These are phyloP conservation scores for Nyctalus aviator DNA, from an alignment of 2,797 vertebrate genomes.

Conservation along the genomic window DNA sequence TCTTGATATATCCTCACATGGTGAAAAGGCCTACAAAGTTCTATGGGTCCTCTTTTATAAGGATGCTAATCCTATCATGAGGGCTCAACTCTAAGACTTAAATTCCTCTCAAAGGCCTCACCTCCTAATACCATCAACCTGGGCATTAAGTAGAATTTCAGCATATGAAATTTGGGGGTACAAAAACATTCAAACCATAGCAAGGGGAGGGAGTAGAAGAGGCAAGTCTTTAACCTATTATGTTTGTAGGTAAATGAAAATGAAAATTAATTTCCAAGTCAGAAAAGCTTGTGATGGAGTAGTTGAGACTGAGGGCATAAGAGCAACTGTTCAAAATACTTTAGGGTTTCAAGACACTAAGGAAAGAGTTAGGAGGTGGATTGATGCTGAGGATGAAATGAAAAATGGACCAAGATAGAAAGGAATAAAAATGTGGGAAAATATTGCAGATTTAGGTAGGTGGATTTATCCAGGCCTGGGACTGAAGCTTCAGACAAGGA, in stretches of 20 bases:
- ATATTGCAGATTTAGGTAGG: neutral
- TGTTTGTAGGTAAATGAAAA: neutral
- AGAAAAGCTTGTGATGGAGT: neutral
- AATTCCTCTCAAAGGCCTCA: neutral
- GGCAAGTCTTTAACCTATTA: neutral
- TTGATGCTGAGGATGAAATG: neutral
- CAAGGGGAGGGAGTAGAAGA: neutral
- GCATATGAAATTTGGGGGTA: neutral
- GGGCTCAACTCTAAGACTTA: neutral
- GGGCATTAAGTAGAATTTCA: neutral
- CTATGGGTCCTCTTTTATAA: neutral
- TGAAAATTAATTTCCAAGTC: slow-evolving; percentile 1
- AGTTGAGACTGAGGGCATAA: neutral
- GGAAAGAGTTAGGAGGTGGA: neutral
- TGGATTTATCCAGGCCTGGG: neutral
- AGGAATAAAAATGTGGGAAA: neutral
- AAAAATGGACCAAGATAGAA: neutral
- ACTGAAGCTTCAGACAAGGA: neutral
- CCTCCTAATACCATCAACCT: neutral
- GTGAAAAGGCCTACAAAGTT: neutral
- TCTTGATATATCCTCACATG: neutral
- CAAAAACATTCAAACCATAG: neutral
- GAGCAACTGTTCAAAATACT: neutral
- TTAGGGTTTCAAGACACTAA: neutral
- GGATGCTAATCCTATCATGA: neutral